Percentiles rank a stretch among this genome's conserved stretches.
Evolutionary conservation across 2,797 vertebrate species (phyloP).

Genomic region (Arnoldichthys spilopterus): DNA sequence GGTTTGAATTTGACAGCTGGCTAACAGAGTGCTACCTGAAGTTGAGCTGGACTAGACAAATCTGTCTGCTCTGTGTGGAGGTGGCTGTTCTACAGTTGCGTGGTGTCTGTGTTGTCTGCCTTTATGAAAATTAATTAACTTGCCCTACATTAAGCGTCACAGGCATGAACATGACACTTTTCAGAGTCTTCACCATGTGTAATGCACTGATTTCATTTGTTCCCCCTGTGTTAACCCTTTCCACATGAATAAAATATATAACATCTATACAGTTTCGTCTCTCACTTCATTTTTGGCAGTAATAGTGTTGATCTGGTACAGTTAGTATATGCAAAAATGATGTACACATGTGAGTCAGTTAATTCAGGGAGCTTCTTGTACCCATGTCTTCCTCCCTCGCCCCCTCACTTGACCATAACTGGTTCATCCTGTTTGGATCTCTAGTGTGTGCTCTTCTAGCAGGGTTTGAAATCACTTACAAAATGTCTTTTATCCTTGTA

Average conservation of each 20-base stretch:
- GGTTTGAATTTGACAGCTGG: background rate
- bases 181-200: background rate
- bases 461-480: background rate
- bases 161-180: background rate
- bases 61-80: background rate
- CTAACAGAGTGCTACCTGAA: background rate
- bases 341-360: background rate
- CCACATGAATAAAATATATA: background rate
- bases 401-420: constrained; percentile 6
- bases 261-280: background rate
- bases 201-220: background rate
- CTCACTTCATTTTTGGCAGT: background rate
- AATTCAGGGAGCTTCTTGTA: background rate
- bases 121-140: background rate
- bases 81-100: background rate
- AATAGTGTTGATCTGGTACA: background rate
- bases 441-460: constrained; percentile 8
- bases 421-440: constrained; percentile 32
- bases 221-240: background rate
- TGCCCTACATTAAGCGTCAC: background rate
- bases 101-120: background rate
- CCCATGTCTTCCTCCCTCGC: background rate
- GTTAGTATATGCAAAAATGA: background rate
- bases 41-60: background rate
- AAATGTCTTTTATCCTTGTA: constrained; percentile 3